phyloP scores from a whole-genome alignment of 1,140 invertebrate genomes.

The Psilanteris sp. region DNA sequence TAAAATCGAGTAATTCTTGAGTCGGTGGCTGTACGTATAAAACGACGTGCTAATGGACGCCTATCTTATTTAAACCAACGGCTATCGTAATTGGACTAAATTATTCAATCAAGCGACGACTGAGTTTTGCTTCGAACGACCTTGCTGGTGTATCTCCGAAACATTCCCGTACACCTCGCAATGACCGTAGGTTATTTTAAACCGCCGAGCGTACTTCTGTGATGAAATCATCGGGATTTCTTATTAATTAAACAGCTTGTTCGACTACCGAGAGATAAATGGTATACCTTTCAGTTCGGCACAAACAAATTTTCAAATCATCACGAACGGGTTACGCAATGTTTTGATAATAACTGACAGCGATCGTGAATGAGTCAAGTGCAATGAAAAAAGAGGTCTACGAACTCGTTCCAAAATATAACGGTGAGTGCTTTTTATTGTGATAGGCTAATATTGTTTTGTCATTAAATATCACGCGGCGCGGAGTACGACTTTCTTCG shows the following conservation, averaged over 20 bases:
- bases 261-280: slow-evolving; percentile 5
- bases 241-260: slow-evolving; percentile 24
- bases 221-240: slow-evolving; percentile 33
- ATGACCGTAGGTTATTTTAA: slow-evolving; percentile 16
- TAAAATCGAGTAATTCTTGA: slow-evolving; percentile 34
- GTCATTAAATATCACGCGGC: slow-evolving; percentile 18
- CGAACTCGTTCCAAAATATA: background rate
- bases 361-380: too few species aligned
- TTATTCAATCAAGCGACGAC: slow-evolving; percentile 58
- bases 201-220: slow-evolving; percentile 12
- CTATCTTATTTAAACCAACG: slow-evolving; percentile 33
- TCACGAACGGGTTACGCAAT: slow-evolving; percentile 7
- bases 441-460: slow-evolving; percentile 9
- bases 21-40: slow-evolving; percentile 29
- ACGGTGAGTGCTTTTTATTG: background rate
- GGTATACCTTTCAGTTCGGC: background rate
- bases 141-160: slow-evolving; percentile 16
- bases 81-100: slow-evolving; percentile 52
- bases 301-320: background rate
- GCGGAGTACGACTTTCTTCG: too few species aligned
- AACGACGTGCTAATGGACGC: slow-evolving; percentile 39
- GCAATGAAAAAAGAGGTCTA: background rate
- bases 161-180: background rate
- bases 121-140: slow-evolving; percentile 3
- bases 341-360: slow-evolving; percentile 18